These are phyloP conservation scores for Aphidius colemani DNA, from an alignment of 2,888 invertebrate genomes.

Conservation along the genomic window DNA sequence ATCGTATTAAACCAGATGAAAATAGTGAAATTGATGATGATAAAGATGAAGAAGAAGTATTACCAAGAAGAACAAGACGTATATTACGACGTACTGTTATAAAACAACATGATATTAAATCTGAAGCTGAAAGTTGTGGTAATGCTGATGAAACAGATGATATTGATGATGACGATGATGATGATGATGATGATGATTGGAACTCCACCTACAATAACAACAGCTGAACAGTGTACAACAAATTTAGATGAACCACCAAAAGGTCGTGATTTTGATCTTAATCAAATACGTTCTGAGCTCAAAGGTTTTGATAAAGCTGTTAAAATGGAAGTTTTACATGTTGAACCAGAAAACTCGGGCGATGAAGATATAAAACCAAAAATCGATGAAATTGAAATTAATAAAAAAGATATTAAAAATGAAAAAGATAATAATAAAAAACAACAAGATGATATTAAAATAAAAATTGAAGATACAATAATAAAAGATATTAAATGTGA, in stretches of 20 bases:
- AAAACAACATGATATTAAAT: conserved; percentile 57
- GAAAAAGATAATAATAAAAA: conserved; percentile 38
- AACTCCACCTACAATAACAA: too few species aligned
- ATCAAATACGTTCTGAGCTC: conserved; percentile 81
- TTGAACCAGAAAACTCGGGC: conserved; percentile 62
- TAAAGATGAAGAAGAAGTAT: conserved; percentile 44
- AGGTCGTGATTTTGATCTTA: conserved; percentile 80
- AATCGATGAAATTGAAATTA: conserved; percentile 33
- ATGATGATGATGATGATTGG: conserved; percentile 9
- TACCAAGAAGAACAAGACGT: conserved; percentile 54
- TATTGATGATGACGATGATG: conserved; percentile 21
- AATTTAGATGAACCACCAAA: conserved; percentile 65
- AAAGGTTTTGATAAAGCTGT: conserved; percentile 76
- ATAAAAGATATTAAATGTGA: conserved; percentile 25
- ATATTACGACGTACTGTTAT: conserved; percentile 55
- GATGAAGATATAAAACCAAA: conserved; percentile 61
- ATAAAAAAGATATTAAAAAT: conserved; percentile 30
- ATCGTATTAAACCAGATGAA: conserved; percentile 59
- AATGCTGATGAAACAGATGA: conserved; percentile 35
- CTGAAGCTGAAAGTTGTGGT: conserved; percentile 33
- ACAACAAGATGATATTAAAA: conserved; percentile 39
- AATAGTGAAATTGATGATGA: conserved; percentile 51
- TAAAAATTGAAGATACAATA: conserved; percentile 30
- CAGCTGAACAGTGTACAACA: conserved; percentile 34
- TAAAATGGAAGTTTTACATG: conserved; percentile 59